phyloP scores from a whole-genome alignment of 1,140 invertebrate species.

The Dreissena rostriformis region DNA sequence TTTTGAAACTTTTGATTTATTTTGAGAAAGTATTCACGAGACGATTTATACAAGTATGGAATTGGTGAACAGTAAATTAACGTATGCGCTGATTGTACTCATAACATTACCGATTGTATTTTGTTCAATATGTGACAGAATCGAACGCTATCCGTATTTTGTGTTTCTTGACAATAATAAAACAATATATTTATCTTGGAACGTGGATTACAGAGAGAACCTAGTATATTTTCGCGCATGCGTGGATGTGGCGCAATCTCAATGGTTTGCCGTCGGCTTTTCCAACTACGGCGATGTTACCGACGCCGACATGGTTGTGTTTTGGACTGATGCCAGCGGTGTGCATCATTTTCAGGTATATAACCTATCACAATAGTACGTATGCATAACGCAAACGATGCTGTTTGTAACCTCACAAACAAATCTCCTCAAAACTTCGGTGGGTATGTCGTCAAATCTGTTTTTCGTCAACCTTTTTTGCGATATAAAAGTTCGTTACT shows the following conservation, averaged over 20 bases:
- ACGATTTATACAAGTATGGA: no score
- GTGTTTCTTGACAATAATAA: slow-evolving; percentile 45
- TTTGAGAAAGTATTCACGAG: no score
- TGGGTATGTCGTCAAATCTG: background rate
- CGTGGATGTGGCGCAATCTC: slow-evolving; percentile 8
- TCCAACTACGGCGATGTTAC: slow-evolving; percentile 91
- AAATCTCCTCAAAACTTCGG: background rate
- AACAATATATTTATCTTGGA: slow-evolving; percentile 60
- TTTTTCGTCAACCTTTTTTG: background rate
- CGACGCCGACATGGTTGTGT: slow-evolving; percentile 92
- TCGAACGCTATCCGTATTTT: slow-evolving; percentile 34
- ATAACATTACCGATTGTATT: no score
- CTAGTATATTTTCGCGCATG: slow-evolving; percentile 59
- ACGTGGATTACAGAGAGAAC: slow-evolving; percentile 54
- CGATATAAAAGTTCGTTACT: background rate
- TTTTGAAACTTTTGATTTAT: no score
- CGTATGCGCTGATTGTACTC: no score
- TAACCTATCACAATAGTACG: no score
- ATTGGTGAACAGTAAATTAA: no score
- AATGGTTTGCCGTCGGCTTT: slow-evolving; percentile 86
- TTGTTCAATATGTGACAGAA: no score
- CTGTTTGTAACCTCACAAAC: background rate
- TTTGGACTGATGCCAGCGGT: slow-evolving; percentile 88
- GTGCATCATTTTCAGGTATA: slow-evolving; percentile 87
- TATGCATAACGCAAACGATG: background rate